Evolutionary conservation across 2,113 vertebrate genomes (phyloP).

Genomic region (Gymnorhina tibicen): DNA sequence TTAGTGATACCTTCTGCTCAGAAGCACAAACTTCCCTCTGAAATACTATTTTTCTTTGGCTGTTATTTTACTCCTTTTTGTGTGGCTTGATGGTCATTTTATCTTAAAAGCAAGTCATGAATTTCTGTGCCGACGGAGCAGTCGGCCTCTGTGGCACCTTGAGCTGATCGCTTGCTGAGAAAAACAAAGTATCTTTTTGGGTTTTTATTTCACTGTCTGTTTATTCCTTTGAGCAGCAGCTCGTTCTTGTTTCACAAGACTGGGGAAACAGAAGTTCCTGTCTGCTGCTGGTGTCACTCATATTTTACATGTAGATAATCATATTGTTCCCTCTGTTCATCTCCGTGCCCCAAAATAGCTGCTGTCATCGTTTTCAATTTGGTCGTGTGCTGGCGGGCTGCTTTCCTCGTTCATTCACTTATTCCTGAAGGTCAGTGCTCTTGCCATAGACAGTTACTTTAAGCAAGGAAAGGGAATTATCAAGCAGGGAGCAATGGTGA

Average conservation of each 20-base stretch:
- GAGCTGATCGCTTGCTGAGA: background rate
- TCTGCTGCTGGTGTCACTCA: background rate
- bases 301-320: background rate
- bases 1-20: background rate
- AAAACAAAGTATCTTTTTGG: background rate
- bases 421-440: background rate
- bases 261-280: background rate
- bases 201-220: background rate
- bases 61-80: background rate
- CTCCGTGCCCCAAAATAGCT: fast-evolving
- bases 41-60: background rate
- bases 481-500: background rate
- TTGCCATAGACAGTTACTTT: background rate
- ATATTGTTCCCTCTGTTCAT: background rate
- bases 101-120: background rate
- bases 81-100: background rate
- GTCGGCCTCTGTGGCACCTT: background rate
- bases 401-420: background rate
- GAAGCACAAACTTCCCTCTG: background rate
- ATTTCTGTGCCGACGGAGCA: background rate
- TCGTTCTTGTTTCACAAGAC: background rate
- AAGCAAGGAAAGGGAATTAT: background rate
- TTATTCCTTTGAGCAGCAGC: background rate
- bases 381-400: background rate
- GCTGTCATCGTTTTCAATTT: background rate